These are phyloP conservation scores for Ctenoplectra terminalis DNA, from an alignment of 1,140 invertebrate genomes.

Conservation along the genomic window DNA sequence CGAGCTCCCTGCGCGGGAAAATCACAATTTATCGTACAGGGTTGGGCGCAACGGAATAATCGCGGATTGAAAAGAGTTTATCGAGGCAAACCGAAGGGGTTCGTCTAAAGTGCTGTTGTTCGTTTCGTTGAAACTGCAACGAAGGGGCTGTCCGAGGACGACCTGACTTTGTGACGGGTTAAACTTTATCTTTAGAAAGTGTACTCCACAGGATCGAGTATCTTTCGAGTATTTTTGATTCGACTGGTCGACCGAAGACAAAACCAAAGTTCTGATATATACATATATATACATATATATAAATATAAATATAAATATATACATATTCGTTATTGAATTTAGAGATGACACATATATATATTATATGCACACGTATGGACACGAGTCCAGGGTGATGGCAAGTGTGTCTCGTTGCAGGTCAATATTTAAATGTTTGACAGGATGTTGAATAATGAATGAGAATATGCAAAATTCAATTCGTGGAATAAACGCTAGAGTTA, in stretches of 20 bases:
- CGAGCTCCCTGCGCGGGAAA: not conserved
- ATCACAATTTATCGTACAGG: conserved; percentile 23
- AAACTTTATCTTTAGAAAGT: conserved; percentile 13
- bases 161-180: not conserved
- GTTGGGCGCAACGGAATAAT: conserved; percentile 52
- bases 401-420: not conserved
- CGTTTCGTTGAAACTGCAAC: not conserved
- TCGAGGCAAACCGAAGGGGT: not conserved
- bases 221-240: conserved; percentile 65
- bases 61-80: conserved; percentile 29
- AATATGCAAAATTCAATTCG: too few species aligned
- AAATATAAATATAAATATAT: conserved; percentile 44
- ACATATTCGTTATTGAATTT: conserved; percentile 50
- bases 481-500: too few species aligned
- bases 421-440: not conserved
- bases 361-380: not conserved
- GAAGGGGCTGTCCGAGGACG: not conserved
- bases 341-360: conserved; percentile 7
- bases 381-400: not conserved
- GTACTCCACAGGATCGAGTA: conserved; percentile 24
- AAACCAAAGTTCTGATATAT: conserved; percentile 71
- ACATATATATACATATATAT: conserved; percentile 47
- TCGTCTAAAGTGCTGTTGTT: not conserved
- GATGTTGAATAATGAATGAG: not conserved
- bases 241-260: conserved; percentile 60